These are phyloP conservation scores for Phymatocera aterrima DNA, from an alignment of 2,888 invertebrate genomes.

Conservation along the genomic window DNA sequence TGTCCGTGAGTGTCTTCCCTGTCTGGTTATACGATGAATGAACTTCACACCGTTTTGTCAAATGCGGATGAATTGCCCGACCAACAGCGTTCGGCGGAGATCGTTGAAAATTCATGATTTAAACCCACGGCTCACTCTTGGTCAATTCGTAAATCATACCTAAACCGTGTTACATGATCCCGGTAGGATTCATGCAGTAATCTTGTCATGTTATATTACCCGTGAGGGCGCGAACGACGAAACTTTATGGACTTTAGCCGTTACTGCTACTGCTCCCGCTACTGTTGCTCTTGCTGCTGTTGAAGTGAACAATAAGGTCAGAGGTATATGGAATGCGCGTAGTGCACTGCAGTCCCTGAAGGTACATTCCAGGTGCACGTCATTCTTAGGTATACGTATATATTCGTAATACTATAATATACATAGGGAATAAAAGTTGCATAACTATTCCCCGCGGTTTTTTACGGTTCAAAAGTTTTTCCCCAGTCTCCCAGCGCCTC, in stretches of 20 bases:
- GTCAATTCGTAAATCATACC: background rate
- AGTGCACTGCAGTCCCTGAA: background rate
- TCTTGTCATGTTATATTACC: constrained; percentile 2
- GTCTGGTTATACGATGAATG: background rate
- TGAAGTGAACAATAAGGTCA: background rate
- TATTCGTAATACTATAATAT: no score
- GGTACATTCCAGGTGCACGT: no score
- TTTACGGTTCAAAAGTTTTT: no score
- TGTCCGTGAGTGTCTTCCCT: no score
- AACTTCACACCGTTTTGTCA: background rate
- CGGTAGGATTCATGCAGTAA: background rate
- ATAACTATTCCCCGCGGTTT: no score
- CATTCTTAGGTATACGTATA: no score
- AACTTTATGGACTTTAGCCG: constrained; percentile 8
- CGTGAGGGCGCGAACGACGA: background rate
- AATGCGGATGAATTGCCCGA: background rate
- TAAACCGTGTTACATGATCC: background rate
- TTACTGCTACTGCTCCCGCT: no score
- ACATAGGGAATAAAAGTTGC: no score
- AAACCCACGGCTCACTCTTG: background rate
- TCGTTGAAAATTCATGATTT: constrained; percentile 1
- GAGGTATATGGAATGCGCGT: background rate
- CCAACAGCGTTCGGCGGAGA: background rate
- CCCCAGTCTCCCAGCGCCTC: no score
- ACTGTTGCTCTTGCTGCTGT: no score